Conservation (phyloP, 2,797 vertebrate species). For the Scolopax rusticola region DNA sequence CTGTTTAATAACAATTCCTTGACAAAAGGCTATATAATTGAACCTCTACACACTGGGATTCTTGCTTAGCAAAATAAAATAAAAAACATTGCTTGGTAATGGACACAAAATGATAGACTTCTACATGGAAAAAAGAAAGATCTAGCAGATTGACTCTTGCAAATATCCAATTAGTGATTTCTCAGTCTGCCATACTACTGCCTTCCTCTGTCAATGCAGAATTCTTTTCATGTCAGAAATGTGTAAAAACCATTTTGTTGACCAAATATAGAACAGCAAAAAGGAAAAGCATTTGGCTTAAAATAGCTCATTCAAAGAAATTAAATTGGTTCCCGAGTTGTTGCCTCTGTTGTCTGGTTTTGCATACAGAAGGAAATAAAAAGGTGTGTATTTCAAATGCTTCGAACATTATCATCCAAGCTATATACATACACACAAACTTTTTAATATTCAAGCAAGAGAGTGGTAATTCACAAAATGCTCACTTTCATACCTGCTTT, state of each 20-base stretch:
- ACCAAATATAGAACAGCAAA: neutral
- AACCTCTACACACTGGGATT: neutral
- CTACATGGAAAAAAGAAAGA: neutral
- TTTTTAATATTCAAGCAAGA: neutral
- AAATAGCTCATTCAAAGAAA: neutral
- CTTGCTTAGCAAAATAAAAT: neutral
- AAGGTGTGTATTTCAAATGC: neutral
- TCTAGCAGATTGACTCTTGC: neutral
- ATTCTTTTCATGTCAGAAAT: neutral
- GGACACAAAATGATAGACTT: neutral
- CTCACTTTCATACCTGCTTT: conserved; percentile 87
- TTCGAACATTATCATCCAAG: neutral
- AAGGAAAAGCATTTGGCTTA: neutral
- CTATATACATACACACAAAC: neutral
- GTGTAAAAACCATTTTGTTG: neutral
- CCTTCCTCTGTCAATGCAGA: neutral
- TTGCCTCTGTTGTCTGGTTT: neutral
- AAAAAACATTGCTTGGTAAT: neutral
- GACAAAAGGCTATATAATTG: neutral
- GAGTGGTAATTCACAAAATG: neutral
- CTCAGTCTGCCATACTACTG: neutral
- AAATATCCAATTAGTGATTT: neutral
- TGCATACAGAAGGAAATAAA: neutral
- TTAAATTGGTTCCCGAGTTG: neutral
- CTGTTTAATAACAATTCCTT: neutral